Conservation (phyloP, 2,113 vertebrate genomes). For the Leptosomus discolor region DNA sequence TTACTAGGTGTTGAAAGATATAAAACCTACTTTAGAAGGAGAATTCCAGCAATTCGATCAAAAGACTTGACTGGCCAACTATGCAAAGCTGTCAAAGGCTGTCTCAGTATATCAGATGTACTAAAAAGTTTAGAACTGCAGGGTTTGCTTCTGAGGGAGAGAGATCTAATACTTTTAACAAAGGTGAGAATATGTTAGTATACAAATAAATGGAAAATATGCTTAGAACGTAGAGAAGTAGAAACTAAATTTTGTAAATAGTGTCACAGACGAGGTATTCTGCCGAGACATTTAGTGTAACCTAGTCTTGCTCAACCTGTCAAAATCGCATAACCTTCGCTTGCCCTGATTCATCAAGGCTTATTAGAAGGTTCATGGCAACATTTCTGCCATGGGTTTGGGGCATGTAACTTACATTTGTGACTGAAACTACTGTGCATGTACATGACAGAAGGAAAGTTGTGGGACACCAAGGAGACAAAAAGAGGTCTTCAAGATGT, state of each 20-base stretch:
- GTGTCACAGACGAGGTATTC: neutral
- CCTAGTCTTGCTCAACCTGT: neutral
- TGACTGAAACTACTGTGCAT: neutral
- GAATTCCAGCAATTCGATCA: constrained; percentile 81
- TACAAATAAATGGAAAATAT: neutral
- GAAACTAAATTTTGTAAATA: neutral
- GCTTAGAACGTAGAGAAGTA: neutral
- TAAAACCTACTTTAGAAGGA: constrained; percentile 75
- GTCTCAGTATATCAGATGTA: constrained; percentile 78
- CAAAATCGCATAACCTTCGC: neutral
- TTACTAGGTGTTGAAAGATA: constrained; percentile 71
- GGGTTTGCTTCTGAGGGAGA: constrained; percentile 86
- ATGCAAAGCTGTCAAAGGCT: constrained; percentile 86
- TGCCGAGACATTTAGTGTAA: neutral
- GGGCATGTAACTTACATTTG: fast-evolving
- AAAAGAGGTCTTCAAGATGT: neutral
- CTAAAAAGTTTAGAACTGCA: constrained; percentile 87
- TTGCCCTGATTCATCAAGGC: neutral
- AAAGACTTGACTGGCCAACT: constrained; percentile 88
- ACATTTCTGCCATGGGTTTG: neutral
- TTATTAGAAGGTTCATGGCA: neutral
- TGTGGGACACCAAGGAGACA: neutral
- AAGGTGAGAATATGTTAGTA: constrained; percentile 77
- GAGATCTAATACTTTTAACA: constrained; percentile 84
- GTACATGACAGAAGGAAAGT: neutral